Percentiles rank a stretch among this genome's conserved stretches.
These are phyloP conservation scores for Sialis lutaria DNA, from an alignment of 2,888 invertebrate genomes.

Conservation along the genomic window DNA sequence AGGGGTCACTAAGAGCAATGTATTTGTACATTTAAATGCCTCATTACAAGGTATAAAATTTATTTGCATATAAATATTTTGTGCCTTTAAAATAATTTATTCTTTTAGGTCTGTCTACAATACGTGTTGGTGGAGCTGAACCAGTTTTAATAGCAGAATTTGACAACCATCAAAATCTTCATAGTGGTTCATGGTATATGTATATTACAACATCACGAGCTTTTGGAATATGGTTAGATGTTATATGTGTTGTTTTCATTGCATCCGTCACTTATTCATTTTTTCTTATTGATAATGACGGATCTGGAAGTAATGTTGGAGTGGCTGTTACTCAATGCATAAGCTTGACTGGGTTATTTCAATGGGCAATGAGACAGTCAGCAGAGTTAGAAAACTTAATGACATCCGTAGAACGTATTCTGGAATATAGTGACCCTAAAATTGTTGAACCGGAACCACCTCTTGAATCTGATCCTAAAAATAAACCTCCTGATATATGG, in stretches of 20 bases:
- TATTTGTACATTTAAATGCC: slow-evolving; percentile 55
- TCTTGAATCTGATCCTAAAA: slow-evolving; percentile 11
- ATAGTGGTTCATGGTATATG: slow-evolving; percentile 56
- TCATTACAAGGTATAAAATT: slow-evolving; percentile 38
- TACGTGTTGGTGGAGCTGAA: slow-evolving; percentile 47
- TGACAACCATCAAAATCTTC: slow-evolving; percentile 36
- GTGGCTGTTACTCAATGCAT: slow-evolving; percentile 34
- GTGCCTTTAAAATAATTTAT: too few relatives aligned
- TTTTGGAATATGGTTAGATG: slow-evolving; percentile 56
- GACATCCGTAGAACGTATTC: slow-evolving; percentile 47
- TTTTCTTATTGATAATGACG: slow-evolving; percentile 27
- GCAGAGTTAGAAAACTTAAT: slow-evolving; percentile 45
- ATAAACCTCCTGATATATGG: slow-evolving; percentile 38
- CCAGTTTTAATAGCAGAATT: slow-evolving; percentile 37
- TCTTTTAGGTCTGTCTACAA: slow-evolving; percentile 34
- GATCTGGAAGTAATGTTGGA: slow-evolving; percentile 29
- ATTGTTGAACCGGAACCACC: slow-evolving; percentile 27
- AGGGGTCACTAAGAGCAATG: slow-evolving; percentile 54
- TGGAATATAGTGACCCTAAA: slow-evolving; percentile 33
- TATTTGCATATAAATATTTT: too few relatives aligned
- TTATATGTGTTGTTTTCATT: slow-evolving; percentile 49
- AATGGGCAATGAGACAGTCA: slow-evolving; percentile 52
- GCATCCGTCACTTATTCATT: slow-evolving; percentile 44
- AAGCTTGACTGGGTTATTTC: slow-evolving; percentile 29
- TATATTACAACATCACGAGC: slow-evolving; percentile 50